Percentiles rank a stretch among this genome's conserved stretches.
Conservation (phyloP, 37 sponge, comb jelly and placozoan genomes). For the Beroe forskalii region DNA sequence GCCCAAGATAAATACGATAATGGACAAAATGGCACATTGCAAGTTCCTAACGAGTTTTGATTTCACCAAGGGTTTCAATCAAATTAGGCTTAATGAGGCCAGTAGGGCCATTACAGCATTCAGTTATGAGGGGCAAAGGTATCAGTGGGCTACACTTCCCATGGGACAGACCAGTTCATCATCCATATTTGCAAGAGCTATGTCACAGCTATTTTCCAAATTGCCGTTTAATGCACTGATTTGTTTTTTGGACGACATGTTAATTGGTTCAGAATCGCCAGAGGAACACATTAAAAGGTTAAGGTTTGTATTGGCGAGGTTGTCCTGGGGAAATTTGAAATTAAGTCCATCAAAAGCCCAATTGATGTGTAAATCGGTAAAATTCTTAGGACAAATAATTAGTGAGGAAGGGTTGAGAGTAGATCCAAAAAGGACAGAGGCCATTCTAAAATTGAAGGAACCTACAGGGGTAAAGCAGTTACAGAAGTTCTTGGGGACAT, state of each 20-base stretch:
- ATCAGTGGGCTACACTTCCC: neutral
- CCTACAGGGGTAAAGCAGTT: neutral
- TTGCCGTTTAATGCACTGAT: neutral
- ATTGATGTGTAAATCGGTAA: neutral
- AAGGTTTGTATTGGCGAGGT: neutral
- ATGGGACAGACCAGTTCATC: neutral
- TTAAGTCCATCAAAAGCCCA: neutral
- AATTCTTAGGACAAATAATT: neutral
- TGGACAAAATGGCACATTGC: neutral
- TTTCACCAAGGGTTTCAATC: neutral
- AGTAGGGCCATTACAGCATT: neutral
- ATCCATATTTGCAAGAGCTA: neutral
- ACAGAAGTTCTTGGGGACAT: neutral
- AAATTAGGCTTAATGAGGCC: neutral
- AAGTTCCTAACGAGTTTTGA: neutral
- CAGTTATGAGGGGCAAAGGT: neutral
- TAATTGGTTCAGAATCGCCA: neutral
- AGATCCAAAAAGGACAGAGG: neutral
- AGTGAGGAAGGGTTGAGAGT: neutral
- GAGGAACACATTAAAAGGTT: neutral
- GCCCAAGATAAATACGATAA: neutral
- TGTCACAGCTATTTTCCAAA: neutral
- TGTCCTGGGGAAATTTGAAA: neutral
- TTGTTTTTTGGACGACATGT: neutral
- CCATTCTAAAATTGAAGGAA: neutral